phyloP scores from a whole-genome alignment of 2,113 vertebrate species.

The human region GRCh38 chr6:104538501-104539000 shows the following conservation, averaged over 20 bases:
- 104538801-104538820: neutral
- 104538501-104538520: neutral
- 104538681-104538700: neutral
- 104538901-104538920: neutral
- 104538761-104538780: neutral
- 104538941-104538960: constrained; percentile 6
- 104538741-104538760: neutral
- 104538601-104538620: neutral
- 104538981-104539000: constrained; percentile 31
- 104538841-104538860: neutral
- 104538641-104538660: neutral
- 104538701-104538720: neutral
- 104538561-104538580: neutral
- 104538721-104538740: neutral
- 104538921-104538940: neutral
- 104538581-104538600: neutral
- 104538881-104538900: constrained; percentile 11
- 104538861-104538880: neutral
- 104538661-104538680: neutral
- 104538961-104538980: constrained; percentile 11
- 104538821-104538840: neutral
- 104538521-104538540: neutral
- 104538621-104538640: neutral
- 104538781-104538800: neutral
- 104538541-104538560: neutral